A percentile compares a stretch with the other conserved stretches of the same genome.
Conservation (phyloP, 2,888 invertebrate species). For the Marasmarcha lunaedactyla region DNA sequence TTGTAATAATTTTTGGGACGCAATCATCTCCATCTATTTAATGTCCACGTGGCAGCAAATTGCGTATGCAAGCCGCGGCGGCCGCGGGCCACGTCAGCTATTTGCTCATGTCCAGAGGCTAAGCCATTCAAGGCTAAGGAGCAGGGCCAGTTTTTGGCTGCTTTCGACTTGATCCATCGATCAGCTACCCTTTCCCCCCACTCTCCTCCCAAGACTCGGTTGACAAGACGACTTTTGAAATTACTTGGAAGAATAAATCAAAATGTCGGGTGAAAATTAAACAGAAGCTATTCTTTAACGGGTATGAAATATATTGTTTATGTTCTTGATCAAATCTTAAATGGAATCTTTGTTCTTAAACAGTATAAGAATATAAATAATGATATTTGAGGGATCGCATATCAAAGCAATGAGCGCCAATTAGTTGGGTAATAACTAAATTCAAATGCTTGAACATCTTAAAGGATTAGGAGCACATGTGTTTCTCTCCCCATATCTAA, state of each 20-base stretch:
- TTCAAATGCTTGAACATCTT: neutral
- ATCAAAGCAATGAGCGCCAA: too few relatives aligned
- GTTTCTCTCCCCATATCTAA: conserved; percentile 2
- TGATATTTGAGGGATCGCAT: too few relatives aligned
- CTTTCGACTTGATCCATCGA: conserved; percentile 48
- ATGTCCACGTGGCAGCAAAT: conserved; percentile 34
- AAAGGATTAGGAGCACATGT: conserved; percentile 2
- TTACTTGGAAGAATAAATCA: neutral
- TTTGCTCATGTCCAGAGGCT: conserved; percentile 67
- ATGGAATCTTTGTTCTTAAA: too few relatives aligned
- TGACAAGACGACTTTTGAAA: conserved; percentile 11
- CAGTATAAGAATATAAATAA: too few relatives aligned
- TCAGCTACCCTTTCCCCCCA: conserved; percentile 4
- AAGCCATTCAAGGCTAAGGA: conserved; percentile 69
- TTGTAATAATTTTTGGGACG: too few relatives aligned
- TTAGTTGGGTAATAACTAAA: neutral
- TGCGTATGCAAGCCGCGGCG: conserved; percentile 66
- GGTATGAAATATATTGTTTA: too few relatives aligned
- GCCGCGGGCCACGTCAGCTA: conserved; percentile 67
- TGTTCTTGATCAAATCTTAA: too few relatives aligned
- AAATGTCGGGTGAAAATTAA: conserved; percentile 6
- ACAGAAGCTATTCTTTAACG: too few relatives aligned
- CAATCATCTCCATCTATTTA: conserved; percentile 21
- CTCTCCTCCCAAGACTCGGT: neutral
- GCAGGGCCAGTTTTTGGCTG: conserved; percentile 63